Percentiles rank a stretch among this genome's conserved stretches.
Conservation (phyloP, 1,140 invertebrate genomes). For the Drosophila eugracilis region DNA sequence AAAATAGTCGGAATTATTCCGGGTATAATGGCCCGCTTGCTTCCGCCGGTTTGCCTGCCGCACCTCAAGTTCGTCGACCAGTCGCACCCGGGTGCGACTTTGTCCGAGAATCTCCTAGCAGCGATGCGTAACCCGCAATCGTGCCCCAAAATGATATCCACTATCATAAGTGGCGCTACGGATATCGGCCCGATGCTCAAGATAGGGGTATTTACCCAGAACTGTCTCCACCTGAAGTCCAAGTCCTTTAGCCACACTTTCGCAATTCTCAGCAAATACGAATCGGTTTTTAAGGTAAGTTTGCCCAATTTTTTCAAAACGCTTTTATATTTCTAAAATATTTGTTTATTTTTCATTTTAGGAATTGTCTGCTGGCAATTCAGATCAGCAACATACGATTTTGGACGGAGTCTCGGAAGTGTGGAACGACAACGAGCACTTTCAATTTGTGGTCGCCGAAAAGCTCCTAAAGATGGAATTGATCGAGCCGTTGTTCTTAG, state of each 20-base stretch:
- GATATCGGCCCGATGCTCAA: slow-evolving; percentile 7
- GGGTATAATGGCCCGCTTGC: slow-evolving; percentile 93
- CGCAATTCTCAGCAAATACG: slow-evolving; percentile 26
- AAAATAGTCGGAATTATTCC: slow-evolving; percentile 93
- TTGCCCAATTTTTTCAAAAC: neutral
- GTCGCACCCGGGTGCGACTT: slow-evolving; percentile 17
- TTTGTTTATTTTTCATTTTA: neutral
- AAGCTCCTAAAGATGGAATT: slow-evolving; percentile 38
- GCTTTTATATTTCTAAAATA: too few species aligned
- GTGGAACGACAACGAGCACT: slow-evolving; percentile 47
- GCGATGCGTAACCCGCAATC: slow-evolving; percentile 19
- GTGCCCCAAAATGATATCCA: neutral
- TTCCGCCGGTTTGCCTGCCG: slow-evolving; percentile 88
- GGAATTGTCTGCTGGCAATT: slow-evolving; percentile 1
- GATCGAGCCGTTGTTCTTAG: slow-evolving; percentile 8
- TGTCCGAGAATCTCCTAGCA: slow-evolving; percentile 39
- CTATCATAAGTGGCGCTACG: neutral
- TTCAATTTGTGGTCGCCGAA: slow-evolving; percentile 28
- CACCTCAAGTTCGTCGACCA: slow-evolving; percentile 93
- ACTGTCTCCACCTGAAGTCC: slow-evolving; percentile 44
- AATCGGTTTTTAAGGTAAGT: slow-evolving; percentile 44
- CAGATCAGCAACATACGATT: slow-evolving; percentile 21
- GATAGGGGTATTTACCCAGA: slow-evolving; percentile 57
- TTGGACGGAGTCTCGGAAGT: slow-evolving; percentile 44
- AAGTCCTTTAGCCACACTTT: slow-evolving; percentile 61